Conservation (phyloP, 2,888 invertebrate genomes). For the Cynaeus angustus region DNA sequence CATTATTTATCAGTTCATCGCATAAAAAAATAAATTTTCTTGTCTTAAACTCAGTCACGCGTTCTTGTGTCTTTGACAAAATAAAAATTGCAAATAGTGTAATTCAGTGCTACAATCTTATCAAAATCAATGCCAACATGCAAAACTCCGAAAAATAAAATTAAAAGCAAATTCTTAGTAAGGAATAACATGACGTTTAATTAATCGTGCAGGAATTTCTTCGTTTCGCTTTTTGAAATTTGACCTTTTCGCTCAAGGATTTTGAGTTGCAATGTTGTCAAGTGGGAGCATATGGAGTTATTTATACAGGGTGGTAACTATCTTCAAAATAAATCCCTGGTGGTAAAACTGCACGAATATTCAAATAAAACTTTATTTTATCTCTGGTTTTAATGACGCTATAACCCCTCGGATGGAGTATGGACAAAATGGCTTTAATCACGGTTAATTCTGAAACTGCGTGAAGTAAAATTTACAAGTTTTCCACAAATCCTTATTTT, state of each 20-base stretch:
- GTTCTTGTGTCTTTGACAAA: background rate
- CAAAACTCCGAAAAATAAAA: slow-evolving; percentile 17
- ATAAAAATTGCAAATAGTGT: slow-evolving; percentile 5
- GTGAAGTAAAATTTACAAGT: slow-evolving; percentile 31
- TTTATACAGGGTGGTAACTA: slow-evolving; percentile 20
- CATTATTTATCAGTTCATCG: background rate
- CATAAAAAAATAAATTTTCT: background rate
- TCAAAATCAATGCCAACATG: slow-evolving; percentile 14
- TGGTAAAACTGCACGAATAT: slow-evolving; percentile 21
- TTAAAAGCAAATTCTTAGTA: slow-evolving; percentile 9
- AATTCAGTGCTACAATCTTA: slow-evolving; percentile 27
- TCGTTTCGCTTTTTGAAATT: background rate
- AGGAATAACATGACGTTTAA: background rate
- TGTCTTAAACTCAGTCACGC: slow-evolving; percentile 4
- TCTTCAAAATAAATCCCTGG: slow-evolving; percentile 8
- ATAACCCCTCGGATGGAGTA: slow-evolving; percentile 16
- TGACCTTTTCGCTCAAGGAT: too few species aligned
- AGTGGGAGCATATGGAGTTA: background rate
- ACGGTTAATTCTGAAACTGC: slow-evolving; percentile 25
- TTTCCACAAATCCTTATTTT: slow-evolving; percentile 27
- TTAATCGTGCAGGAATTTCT: slow-evolving; percentile 1
- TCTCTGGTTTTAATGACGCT: slow-evolving; percentile 27
- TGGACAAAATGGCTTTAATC: slow-evolving; percentile 37
- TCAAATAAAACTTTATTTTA: slow-evolving; percentile 30
- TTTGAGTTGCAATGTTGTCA: too few species aligned